phyloP scores from a whole-genome alignment of 23 tunicate species.

The Halocynthia roretzi region DNA sequence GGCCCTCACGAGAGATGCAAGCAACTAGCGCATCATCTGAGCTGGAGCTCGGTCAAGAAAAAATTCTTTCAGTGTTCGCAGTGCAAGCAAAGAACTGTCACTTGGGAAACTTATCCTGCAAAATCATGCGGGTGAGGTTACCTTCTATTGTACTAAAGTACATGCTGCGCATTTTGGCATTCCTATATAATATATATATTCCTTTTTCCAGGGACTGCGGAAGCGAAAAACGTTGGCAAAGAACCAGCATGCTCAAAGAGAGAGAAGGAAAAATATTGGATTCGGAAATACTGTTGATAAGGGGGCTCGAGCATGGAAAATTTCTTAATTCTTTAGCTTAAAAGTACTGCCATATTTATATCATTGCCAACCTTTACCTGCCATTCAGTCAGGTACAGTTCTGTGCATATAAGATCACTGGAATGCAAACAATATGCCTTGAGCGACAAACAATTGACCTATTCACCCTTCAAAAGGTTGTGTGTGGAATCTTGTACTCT shows the following conservation, averaged over 20 bases:
- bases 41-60: conserved; percentile 58
- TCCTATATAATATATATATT: no score
- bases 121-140: conserved; percentile 49
- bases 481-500: no score
- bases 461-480: no score
- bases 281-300: conserved; percentile 42
- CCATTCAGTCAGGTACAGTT: no score
- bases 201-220: conserved; percentile 46
- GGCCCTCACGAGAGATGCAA: conserved; percentile 88
- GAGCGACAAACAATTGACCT: no score
- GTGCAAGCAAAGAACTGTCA: conserved; percentile 64
- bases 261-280: conserved; percentile 48
- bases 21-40: conserved; percentile 33
- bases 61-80: conserved; percentile 75
- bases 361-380: no score
- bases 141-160: not conserved
- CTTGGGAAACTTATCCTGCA: conserved; percentile 82
- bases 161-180: no score
- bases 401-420: no score
- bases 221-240: conserved; percentile 51
- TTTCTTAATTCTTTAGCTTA: conserved; percentile 48
- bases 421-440: no score
- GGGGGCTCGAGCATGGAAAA: conserved; percentile 69
- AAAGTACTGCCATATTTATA: not conserved
- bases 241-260: conserved; percentile 40